Conservation (phyloP, 64 coral and sea anemone genomes). For the Montipora capricornis region DNA sequence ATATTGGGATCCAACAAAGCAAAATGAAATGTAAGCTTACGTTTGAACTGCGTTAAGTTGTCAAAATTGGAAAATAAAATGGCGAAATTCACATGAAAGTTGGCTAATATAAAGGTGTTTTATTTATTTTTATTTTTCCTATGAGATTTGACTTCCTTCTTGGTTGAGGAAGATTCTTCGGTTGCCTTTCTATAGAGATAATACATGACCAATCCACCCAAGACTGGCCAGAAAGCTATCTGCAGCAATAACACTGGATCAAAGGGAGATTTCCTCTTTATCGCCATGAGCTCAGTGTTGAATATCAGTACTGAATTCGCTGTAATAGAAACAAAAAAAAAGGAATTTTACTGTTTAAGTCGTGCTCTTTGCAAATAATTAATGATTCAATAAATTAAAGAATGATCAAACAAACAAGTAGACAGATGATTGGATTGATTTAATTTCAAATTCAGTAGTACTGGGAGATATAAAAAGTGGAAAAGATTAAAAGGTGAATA, state of each 20-base stretch:
- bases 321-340: constrained; percentile 4
- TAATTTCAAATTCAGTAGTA: no score
- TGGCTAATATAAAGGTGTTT: not conserved
- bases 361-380: no score
- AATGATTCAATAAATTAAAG: no score
- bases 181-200: constrained; percentile 43
- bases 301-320: constrained; percentile 65
- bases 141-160: constrained; percentile 22
- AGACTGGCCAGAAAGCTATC: constrained; percentile 52
- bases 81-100: not conserved
- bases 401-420: no score
- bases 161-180: constrained; percentile 12
- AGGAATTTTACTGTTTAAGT: not conserved
- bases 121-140: constrained; percentile 65
- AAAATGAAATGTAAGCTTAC: no score
- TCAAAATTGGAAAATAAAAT: no score
- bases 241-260: constrained; percentile 45
- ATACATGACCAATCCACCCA: constrained; percentile 44
- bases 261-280: constrained; percentile 47
- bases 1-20: no score
- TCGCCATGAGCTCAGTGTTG: constrained; percentile 57
- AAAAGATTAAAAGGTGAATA: no score
- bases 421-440: no score
- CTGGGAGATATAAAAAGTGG: no score
- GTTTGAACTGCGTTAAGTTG: no score